Evolutionary conservation across 1,140 invertebrate genomes (phyloP), one percentile per base, ranked within the genome.

Genomic region (Trichonephila inaurata): DNA sequence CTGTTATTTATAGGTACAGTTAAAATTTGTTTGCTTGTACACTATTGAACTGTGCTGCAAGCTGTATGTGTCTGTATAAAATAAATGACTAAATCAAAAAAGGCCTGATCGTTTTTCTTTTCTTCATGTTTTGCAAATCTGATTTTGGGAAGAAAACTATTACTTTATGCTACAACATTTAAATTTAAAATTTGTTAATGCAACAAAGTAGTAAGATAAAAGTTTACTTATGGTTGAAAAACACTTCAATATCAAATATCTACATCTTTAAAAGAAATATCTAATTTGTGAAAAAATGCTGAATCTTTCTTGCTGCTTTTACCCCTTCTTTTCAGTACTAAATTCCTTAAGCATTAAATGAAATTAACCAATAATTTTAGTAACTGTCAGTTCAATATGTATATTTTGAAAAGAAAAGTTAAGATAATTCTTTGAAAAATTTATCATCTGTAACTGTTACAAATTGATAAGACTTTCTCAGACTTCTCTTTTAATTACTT

Each of bases 41-140:
- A 93, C 85, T 81, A 88, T 24, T 72, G 18, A 72, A 88, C 69
- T 93, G 92, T 93, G 86, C 64, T 82, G 86, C 85, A 93, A 89
- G 92, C 86, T 93, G 92, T 93, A 93, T 93, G 92, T 93, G 91
- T 87, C 44, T 92, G 66, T 93, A 81, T 60, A 92, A 87, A 93
- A 93, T 93, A 93, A 93, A 93, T 93, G 69, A 88, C 51, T 93
- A 69, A 88, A 93, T 93, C 92, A 93, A 88, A 88, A 85, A 77
- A 77, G 14, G 33, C 60, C 72, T 77, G 72, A 77, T 51, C 40
- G 62, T 81, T 44, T 88, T 88, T 83, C 86, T 88, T 58, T 89
- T 82, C 86, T 61, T 44, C 90, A 62, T 82, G 58, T 85, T 28
- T n/a, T 60, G 10, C 10, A 85, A 4, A 51, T 85, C 51, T 58